phyloP scores from a whole-genome alignment of 2,113 vertebrate genomes.

The Rhagologus leucostigma region DNA sequence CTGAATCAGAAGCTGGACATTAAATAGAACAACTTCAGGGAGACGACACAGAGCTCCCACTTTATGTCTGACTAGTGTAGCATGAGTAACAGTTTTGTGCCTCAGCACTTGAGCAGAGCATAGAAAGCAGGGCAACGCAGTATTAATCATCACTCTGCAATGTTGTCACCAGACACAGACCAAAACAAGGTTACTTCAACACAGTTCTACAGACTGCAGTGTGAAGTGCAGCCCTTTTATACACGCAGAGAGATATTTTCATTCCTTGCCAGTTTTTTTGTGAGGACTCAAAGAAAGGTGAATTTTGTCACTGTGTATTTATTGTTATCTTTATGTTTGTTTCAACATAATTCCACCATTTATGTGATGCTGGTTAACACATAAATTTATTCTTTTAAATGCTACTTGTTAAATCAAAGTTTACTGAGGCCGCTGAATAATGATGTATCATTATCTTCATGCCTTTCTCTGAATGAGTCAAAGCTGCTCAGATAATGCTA shows the following conservation, averaged over 20 bases:
- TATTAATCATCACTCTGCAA: not conserved
- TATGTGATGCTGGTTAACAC: not conserved
- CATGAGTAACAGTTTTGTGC: not conserved
- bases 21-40: not conserved
- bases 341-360: not conserved
- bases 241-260: not conserved
- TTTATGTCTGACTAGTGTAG: not conserved
- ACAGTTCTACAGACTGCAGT: not conserved
- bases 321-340: not conserved
- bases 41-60: not conserved
- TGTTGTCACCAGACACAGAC: not conserved
- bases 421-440: not conserved
- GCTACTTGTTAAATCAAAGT: not conserved
- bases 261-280: not conserved
- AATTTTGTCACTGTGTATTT: not conserved
- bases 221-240: not conserved
- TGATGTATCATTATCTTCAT: not conserved
- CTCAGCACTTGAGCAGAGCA: not conserved
- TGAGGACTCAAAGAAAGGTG: not conserved
- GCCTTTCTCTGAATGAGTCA: not conserved
- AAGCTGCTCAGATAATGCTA: not conserved
- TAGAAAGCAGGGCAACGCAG: not conserved
- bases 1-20: not conserved
- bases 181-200: not conserved
- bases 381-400: constrained; percentile 3